Evolutionary conservation across 2,888 invertebrate genomes (phyloP).

Genomic region (Temnothorax ravouxi): DNA sequence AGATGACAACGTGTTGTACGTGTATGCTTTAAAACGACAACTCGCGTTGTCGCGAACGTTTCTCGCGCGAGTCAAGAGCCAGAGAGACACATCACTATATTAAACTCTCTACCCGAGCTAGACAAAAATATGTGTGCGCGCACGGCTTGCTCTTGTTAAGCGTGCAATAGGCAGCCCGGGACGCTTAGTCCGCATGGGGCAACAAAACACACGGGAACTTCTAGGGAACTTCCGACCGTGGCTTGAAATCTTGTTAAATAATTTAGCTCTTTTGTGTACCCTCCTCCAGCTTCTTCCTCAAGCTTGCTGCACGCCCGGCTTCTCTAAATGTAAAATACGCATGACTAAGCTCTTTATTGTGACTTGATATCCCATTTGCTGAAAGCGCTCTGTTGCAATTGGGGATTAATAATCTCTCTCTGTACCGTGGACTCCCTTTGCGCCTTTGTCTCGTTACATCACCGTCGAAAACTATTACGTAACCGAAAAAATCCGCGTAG

Average conservation of each 20-base stretch:
- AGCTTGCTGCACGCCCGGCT: slow-evolving; percentile 18
- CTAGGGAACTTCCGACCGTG: slow-evolving; percentile 57
- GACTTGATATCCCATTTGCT: slow-evolving; percentile 53
- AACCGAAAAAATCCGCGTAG: neutral
- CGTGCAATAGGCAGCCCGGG: slow-evolving; percentile 59
- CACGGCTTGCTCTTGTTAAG: slow-evolving; percentile 57
- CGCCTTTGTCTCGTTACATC: slow-evolving; percentile 7
- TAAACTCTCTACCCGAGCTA: slow-evolving; percentile 49
- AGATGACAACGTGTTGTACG: slow-evolving; percentile 26
- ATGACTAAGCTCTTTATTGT: slow-evolving; percentile 56
- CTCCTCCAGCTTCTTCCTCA: slow-evolving; percentile 45
- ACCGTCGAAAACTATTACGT: slow-evolving; percentile 23
- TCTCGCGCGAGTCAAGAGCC: slow-evolving; percentile 40
- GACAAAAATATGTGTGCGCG: slow-evolving; percentile 55
- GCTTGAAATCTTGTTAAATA: slow-evolving; percentile 65
- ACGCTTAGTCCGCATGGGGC: slow-evolving; percentile 39
- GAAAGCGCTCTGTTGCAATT: slow-evolving; percentile 44
- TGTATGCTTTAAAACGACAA: slow-evolving; percentile 35
- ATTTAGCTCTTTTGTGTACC: slow-evolving; percentile 61
- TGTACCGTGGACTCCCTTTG: slow-evolving; percentile 4
- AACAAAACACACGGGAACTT: slow-evolving; percentile 57
- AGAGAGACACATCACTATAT: slow-evolving; percentile 49
- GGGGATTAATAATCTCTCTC: slow-evolving; percentile 33
- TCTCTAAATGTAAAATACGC: slow-evolving; percentile 56
- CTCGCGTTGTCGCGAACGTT: neutral